Evolutionary conservation across 2,888 invertebrate species (phyloP).

Genomic region (Yponomeuta malinellus): DNA sequence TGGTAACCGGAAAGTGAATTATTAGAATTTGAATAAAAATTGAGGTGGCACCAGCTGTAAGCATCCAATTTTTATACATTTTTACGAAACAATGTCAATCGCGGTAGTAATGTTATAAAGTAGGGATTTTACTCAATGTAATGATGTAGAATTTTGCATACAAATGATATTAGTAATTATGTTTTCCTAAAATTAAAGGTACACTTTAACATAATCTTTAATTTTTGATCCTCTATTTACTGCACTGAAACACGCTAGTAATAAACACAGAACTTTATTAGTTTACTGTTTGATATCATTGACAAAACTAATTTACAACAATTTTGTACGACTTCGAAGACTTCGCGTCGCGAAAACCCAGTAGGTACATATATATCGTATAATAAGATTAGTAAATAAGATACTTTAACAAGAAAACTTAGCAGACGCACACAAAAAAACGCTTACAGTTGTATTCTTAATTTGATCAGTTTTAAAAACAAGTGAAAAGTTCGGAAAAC

Average conservation of each 20-base stretch:
- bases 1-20: not conserved
- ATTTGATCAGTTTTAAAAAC: too few relatives aligned
- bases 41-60: slow-evolving; percentile 1
- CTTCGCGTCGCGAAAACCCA: not conserved
- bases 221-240: not conserved
- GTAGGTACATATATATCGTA: not conserved
- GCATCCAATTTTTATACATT: slow-evolving; percentile 61
- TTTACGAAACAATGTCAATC: slow-evolving; percentile 57
- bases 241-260: not conserved
- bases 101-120: slow-evolving; percentile 43
- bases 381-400: slow-evolving; percentile 11
- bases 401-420: not conserved
- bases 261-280: slow-evolving; percentile 14
- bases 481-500: too few relatives aligned
- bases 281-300: slow-evolving; percentile 4
- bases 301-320: slow-evolving; percentile 10
- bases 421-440: too few relatives aligned
- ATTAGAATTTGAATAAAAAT: slow-evolving; percentile 14
- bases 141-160: slow-evolving; percentile 17
- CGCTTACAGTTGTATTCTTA: too few relatives aligned
- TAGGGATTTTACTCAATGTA: slow-evolving; percentile 23
- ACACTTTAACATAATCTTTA: slow-evolving; percentile 13
- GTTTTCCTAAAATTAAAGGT: slow-evolving; percentile 19
- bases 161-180: slow-evolving; percentile 15
- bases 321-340: not conserved